Percentiles rank a stretch among this genome's conserved stretches.
Evolutionary conservation across 1,140 invertebrate genomes (phyloP).

Genomic region (Camponotus vicinus): DNA sequence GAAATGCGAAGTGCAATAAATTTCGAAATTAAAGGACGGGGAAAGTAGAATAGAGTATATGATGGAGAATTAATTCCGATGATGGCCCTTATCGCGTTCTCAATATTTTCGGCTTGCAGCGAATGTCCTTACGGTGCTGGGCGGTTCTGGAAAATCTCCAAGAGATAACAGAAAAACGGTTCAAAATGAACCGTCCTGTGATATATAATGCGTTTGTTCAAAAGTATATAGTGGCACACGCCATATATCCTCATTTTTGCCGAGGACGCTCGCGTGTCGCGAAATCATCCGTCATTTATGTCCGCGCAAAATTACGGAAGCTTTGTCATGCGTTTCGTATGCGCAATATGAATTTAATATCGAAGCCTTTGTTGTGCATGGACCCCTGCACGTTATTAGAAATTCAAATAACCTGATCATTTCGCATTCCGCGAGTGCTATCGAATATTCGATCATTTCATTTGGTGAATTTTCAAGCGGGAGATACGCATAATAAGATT

Average conservation of each 20-base stretch:
- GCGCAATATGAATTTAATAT: conserved; percentile 60
- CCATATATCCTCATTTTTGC: conserved; percentile 40
- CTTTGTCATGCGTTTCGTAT: conserved; percentile 56
- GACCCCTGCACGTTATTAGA: conserved; percentile 45
- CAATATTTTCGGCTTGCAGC: neutral
- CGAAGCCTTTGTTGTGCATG: conserved; percentile 39
- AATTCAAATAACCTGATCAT: conserved; percentile 57
- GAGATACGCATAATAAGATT: conserved; percentile 22
- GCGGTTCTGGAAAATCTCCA: conserved; percentile 35
- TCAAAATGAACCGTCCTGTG: neutral
- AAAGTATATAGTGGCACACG: conserved; percentile 21
- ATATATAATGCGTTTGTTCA: conserved; percentile 32
- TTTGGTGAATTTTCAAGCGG: conserved; percentile 30
- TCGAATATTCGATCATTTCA: conserved; percentile 48
- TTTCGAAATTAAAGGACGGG: neutral
- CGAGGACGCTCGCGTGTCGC: conserved; percentile 23
- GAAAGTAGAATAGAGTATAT: neutral
- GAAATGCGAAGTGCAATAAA: neutral
- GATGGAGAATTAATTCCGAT: conserved; percentile 25
- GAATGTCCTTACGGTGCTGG: too few relatives aligned
- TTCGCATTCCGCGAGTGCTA: conserved; percentile 48
- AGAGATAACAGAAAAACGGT: conserved; percentile 27
- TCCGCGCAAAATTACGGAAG: conserved; percentile 28
- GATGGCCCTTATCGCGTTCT: neutral
- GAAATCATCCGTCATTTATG: conserved; percentile 59